Base-by-base conservation (phyloP, 2,888 invertebrate genomes). In the Sisyra terminalis region DNA sequence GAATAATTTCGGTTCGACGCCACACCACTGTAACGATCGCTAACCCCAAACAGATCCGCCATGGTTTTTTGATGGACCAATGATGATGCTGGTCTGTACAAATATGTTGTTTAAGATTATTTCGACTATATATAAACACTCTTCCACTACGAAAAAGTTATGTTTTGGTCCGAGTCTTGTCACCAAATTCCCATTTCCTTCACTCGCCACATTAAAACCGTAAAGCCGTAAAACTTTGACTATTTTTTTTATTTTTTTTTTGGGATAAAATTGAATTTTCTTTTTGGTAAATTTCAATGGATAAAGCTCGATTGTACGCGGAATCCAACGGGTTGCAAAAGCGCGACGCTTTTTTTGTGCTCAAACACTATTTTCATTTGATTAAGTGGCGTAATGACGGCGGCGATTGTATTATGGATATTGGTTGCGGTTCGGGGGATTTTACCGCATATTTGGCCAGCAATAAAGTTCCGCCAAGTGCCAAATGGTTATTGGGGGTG, bases 341-440 rank as follows among this genome's bases (percentile, higher is more conserved):
- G 47, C 66, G 71, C 15, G 80, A 79, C 54, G 73, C 78, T 7
- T 55, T 66, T 2, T 69, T 73, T 46, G 70, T 78, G 9, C 57
- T 85, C 39, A 68, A 77, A 29, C 75, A 79, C 52, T 81, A 75
- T 55, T 59, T 69, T 5, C 58, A 62, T 7, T 60, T 66, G 50
- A 61, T 81, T 24, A 63, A 67, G 46, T 78, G 75, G 76, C 64
- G 64, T 41, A 51, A 57, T 10, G 61, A 63, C 40, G 66, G 64
- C 0, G 59, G 62, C 9, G 69, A 69, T 40, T 58, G 59, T n/a
- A 56, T 77, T 30, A 52, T 79, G 44, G 86, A 86, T 51, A 68
- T 85, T 31, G 86, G 86, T 1, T 79, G 78, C 46, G 86, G 83
- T 0, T 76, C 79, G 30, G 83, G 84, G 0, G 71, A 75, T 51